Conservation (phyloP, 2,888 invertebrate genomes). For the Blastobasis lacticolella region DNA sequence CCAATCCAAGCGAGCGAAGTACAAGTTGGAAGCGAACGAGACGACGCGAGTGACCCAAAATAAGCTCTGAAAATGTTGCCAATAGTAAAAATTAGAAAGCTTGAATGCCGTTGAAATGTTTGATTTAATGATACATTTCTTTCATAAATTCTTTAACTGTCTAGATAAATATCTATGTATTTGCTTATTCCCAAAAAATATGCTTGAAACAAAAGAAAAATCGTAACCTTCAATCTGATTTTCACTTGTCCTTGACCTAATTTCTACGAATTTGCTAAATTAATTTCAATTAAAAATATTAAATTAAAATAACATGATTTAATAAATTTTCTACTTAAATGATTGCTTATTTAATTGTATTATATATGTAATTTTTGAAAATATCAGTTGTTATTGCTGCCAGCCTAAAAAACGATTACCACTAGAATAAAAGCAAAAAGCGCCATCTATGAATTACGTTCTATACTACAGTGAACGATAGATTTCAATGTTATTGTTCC, state of each 20-base stretch:
- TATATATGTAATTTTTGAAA: too few relatives aligned
- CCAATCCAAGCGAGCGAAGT: slow-evolving; percentile 61
- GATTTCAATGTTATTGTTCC: too few relatives aligned
- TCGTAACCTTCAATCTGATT: slow-evolving; percentile 4
- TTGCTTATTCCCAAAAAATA: slow-evolving; percentile 11
- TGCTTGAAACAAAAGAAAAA: too few relatives aligned
- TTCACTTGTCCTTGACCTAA: slow-evolving; percentile 50
- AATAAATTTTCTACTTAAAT: too few relatives aligned
- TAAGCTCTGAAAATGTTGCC: slow-evolving; percentile 70
- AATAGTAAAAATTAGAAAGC: slow-evolving; percentile 45
- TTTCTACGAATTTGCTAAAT: slow-evolving; percentile 13
- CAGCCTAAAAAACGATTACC: too few relatives aligned
- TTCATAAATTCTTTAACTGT: neutral
- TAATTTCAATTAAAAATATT: too few relatives aligned
- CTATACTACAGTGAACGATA: too few relatives aligned
- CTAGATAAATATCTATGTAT: neutral
- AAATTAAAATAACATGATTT: too few relatives aligned
- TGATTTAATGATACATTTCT: neutral
- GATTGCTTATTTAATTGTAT: too few relatives aligned
- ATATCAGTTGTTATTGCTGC: too few relatives aligned
- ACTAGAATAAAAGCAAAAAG: too few relatives aligned
- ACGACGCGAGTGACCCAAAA: slow-evolving; percentile 72
- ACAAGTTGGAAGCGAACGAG: slow-evolving; percentile 63
- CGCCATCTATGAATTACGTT: too few relatives aligned
- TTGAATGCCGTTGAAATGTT: slow-evolving; percentile 20